Evolutionary conservation across 2,113 vertebrate genomes (phyloP).

Genomic region (Sphaerodactylus townsendi): DNA sequence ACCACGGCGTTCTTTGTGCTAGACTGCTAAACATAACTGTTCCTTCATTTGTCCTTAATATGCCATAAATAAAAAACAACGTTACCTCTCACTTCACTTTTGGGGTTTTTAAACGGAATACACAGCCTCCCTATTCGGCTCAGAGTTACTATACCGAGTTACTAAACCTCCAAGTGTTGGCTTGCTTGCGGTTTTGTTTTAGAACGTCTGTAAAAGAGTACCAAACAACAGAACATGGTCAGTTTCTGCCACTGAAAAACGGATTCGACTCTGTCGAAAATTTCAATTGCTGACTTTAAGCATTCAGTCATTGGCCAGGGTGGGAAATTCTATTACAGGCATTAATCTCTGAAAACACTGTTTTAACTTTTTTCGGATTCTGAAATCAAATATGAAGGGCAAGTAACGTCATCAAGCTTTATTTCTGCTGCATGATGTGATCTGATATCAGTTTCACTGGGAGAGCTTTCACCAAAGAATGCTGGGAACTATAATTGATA

Average conservation of each 20-base stretch:
- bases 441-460: neutral
- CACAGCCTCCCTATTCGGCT: conserved; percentile 49
- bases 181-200: conserved; percentile 20
- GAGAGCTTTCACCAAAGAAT: neutral
- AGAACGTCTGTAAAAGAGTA: conserved; percentile 92
- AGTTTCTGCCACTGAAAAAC: neutral
- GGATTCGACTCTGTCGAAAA: neutral
- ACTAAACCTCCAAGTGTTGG: conserved; percentile 57
- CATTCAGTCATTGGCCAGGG: neutral
- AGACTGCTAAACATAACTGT: conserved; percentile 59
- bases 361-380: neutral
- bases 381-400: neutral
- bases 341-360: neutral
- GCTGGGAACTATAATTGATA: neutral
- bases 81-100: conserved; percentile 30
- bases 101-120: conserved; percentile 15
- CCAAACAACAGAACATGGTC: conserved; percentile 75
- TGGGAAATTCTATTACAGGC: conserved; percentile 6
- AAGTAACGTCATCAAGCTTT: neutral
- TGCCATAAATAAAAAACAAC: conserved; percentile 57
- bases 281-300: neutral
- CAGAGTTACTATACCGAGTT: conserved; percentile 51
- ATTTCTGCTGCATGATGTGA: neutral
- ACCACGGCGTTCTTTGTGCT: conserved; percentile 69
- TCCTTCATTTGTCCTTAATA: conserved; percentile 70